These are phyloP conservation scores for Cheilosia vulpina DNA, from an alignment of 2,888 invertebrate genomes.

Conservation along the genomic window DNA sequence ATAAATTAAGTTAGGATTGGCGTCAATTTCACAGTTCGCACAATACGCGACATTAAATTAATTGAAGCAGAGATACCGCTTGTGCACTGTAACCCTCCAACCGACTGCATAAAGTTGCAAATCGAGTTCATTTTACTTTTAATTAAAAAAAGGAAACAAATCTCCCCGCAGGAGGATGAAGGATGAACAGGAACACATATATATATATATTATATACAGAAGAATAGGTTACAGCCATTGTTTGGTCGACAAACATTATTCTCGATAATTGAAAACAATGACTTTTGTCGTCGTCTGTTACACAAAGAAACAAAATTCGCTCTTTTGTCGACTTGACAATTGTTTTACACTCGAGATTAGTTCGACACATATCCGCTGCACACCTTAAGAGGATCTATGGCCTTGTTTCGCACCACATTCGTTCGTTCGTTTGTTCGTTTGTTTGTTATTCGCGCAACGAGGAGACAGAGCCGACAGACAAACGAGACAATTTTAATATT, in stretches of 20 bases:
- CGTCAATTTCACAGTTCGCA: conserved; percentile 39
- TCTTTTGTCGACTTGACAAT: conserved; percentile 55
- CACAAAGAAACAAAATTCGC: conserved; percentile 31
- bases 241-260: conserved; percentile 55
- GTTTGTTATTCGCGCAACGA: too few relatives aligned
- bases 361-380: conserved; percentile 29
- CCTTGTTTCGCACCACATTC: conserved; percentile 11
- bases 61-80: conserved; percentile 20
- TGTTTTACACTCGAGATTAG: conserved; percentile 65
- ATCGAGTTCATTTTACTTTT: conserved; percentile 62
- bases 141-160: conserved; percentile 70
- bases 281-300: conserved; percentile 67
- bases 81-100: not conserved
- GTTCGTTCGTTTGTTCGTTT: conserved; percentile 38
- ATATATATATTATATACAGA: conserved; percentile 9
- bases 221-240: conserved; percentile 57
- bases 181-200: not conserved
- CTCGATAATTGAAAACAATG: conserved; percentile 72
- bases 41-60: conserved; percentile 44
- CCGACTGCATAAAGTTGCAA: not conserved
- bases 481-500: conserved; percentile 75
- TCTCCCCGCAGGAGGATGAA: conserved; percentile 42
- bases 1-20: conserved; percentile 47
- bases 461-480: conserved; percentile 39
- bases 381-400: conserved; percentile 20